Percentiles rank a stretch among this genome's conserved stretches.
phyloP scores from a whole-genome alignment of 2,888 invertebrate genomes.

The Trichogramma dendrolimi region DNA sequence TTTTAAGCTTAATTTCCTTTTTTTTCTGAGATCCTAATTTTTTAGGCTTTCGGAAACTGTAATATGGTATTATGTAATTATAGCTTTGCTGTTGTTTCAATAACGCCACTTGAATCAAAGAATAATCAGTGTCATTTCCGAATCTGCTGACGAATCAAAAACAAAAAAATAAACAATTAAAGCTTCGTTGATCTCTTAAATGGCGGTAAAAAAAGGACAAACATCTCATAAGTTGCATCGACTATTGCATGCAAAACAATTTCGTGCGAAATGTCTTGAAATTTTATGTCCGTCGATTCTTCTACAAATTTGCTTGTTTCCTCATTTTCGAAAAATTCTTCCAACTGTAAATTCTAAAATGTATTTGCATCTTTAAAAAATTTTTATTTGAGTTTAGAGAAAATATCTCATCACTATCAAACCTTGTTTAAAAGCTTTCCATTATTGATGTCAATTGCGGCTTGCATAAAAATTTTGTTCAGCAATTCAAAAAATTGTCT shows the following conservation, averaged over 20 bases:
- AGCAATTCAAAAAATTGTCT: constrained; percentile 37
- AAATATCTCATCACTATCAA: too few species aligned
- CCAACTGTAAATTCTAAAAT: too few species aligned
- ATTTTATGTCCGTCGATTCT: neutral
- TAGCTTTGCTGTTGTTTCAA: constrained; percentile 31
- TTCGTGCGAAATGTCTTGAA: constrained; percentile 1
- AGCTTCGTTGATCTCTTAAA: neutral
- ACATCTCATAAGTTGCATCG: constrained; percentile 39
- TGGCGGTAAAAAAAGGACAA: constrained; percentile 3
- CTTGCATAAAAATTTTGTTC: constrained; percentile 30
- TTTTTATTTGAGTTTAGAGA: neutral
- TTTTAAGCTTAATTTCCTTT: neutral
- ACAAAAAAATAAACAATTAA: neutral
- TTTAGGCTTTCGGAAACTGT: constrained; percentile 32
- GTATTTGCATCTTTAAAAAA: neutral
- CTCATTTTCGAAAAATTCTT: neutral
- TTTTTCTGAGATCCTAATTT: neutral
- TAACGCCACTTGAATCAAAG: constrained; percentile 34
- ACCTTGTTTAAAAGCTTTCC: constrained; percentile 24
- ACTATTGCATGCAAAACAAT: constrained; percentile 33
- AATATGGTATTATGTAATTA: constrained; percentile 32
- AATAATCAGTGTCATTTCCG: constrained; percentile 36
- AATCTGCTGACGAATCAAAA: constrained; percentile 34
- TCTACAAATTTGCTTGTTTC: neutral
- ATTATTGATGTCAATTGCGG: constrained; percentile 26